Conservation (phyloP, 2,797 vertebrate genomes). For the Potorous gilbertii region DNA sequence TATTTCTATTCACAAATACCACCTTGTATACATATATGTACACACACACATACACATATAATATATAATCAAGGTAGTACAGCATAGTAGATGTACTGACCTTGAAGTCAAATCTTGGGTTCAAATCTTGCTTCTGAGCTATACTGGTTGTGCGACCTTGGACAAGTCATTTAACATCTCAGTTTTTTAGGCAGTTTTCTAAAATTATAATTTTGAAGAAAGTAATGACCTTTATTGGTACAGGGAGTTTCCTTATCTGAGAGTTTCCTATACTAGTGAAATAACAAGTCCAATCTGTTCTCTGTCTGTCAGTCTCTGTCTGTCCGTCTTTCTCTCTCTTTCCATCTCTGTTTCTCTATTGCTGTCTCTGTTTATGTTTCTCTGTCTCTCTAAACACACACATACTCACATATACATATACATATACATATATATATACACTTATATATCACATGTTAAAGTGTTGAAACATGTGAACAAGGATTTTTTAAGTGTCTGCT, state of each 20-base stretch:
- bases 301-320: background rate
- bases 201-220: background rate
- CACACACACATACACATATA: background rate
- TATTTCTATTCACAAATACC: background rate
- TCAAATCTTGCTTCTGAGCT: background rate
- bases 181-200: background rate
- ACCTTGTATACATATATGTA: background rate
- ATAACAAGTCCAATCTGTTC: background rate
- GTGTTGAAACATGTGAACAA: background rate
- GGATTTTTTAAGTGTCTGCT: background rate
- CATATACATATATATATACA: background rate
- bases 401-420: background rate
- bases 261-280: background rate
- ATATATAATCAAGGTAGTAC: background rate
- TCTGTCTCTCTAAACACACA: background rate
- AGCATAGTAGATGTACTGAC: background rate
- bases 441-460: background rate
- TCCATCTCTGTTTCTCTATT: background rate
- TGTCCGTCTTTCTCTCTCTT: too few relatives aligned
- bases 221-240: background rate
- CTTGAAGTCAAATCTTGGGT: background rate
- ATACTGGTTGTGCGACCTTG: background rate
- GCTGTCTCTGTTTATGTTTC: background rate
- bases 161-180: background rate
- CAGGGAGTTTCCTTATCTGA: background rate